phyloP scores from a whole-genome alignment of 2,888 invertebrate genomes.

The Eupelmus urozonus region DNA sequence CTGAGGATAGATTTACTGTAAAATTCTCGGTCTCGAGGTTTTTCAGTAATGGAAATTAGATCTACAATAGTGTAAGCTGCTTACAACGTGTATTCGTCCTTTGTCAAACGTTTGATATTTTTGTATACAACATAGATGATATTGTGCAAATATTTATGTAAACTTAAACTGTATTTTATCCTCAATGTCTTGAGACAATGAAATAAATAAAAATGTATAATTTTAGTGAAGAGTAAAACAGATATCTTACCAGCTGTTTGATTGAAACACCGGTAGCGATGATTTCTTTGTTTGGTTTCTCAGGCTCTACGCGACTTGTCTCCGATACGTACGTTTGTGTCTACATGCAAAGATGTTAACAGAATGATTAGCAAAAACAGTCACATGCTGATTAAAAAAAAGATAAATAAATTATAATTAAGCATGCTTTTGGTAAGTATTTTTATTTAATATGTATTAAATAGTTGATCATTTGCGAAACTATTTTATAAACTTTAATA shows the following conservation, averaged over 20 bases:
- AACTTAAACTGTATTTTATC: no score
- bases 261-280: slow-evolving; percentile 78
- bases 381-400: slow-evolving; percentile 38
- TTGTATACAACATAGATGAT: no score
- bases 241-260: slow-evolving; percentile 77
- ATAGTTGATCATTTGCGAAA: background rate
- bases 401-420: background rate
- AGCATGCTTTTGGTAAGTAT: background rate
- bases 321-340: slow-evolving; percentile 76
- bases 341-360: slow-evolving; percentile 72
- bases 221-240: slow-evolving; percentile 17
- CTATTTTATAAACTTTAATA: background rate
- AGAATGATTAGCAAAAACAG: slow-evolving; percentile 35
- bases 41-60: no score
- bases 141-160: no score
- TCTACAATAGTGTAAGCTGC: background rate
- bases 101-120: background rate
- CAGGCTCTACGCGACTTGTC: slow-evolving; percentile 73
- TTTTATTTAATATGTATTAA: no score
- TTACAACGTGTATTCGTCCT: no score
- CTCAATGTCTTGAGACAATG: background rate
- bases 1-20: no score
- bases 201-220: background rate
- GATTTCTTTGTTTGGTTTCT: slow-evolving; percentile 74
- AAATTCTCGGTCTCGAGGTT: no score